phyloP scores from a whole-genome alignment of 2,888 invertebrate genomes.

The Molorchus minor region DNA sequence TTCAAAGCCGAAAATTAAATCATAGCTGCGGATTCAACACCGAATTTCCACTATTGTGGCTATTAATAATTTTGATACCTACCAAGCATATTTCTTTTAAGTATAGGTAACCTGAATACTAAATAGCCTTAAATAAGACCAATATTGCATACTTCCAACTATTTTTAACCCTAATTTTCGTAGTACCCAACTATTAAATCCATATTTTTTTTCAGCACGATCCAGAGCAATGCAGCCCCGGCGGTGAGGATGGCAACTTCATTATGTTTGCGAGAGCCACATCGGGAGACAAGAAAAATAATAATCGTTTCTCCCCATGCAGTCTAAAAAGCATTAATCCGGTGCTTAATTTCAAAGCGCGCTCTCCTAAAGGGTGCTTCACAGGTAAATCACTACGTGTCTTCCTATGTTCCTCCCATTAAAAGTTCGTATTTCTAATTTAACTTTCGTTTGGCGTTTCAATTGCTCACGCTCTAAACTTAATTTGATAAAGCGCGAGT shows the following conservation, averaged over 20 bases:
- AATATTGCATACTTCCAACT: too few relatives aligned
- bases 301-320: slow-evolving; percentile 96
- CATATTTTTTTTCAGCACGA: slow-evolving; percentile 76
- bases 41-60: too few relatives aligned
- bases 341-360: slow-evolving; percentile 90
- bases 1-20: too few relatives aligned
- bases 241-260: slow-evolving; percentile 96
- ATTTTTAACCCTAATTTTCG: not conserved
- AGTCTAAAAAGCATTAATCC: slow-evolving; percentile 92
- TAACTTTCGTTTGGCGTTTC: slow-evolving; percentile 6
- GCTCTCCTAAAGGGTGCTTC: slow-evolving; percentile 91
- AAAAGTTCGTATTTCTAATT: slow-evolving; percentile 13
- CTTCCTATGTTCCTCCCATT: not conserved
- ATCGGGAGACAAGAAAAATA: slow-evolving; percentile 97
- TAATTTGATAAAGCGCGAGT: too few relatives aligned
- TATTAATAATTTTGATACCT: too few relatives aligned
- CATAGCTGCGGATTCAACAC: too few relatives aligned
- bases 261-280: slow-evolving; percentile 99
- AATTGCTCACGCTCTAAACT: not conserved
- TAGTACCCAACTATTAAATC: not conserved
- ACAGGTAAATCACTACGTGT: slow-evolving; percentile 69
- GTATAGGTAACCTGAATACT: too few relatives aligned
- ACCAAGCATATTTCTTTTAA: too few relatives aligned
- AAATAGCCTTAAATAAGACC: too few relatives aligned
- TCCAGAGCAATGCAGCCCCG: slow-evolving; percentile 93